Evolutionary conservation across 2,113 vertebrate species (phyloP).

Genomic region (Alaudala cheleensis): DNA sequence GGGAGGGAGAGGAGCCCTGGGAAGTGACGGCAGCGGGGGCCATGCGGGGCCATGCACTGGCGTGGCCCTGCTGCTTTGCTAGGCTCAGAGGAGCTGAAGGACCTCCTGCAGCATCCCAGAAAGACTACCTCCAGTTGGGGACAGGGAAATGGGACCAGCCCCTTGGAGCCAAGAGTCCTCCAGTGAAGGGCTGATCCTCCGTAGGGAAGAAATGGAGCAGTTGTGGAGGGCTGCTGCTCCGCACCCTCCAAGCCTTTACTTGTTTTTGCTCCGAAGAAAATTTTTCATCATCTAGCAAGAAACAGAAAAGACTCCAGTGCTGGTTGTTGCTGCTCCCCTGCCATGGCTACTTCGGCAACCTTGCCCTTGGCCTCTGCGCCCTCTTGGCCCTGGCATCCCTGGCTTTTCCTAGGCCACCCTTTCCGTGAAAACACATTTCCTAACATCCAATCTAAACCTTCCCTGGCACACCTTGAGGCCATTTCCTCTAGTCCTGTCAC

Average conservation of each 20-base stretch:
- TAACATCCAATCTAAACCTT: not conserved
- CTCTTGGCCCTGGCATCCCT: no score
- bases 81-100: not conserved
- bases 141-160: not conserved
- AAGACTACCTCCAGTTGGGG: not conserved
- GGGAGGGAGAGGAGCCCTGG: not conserved
- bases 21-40: not conserved
- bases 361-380: no score
- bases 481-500: accelerated
- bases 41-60: not conserved
- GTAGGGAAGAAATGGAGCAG: no score
- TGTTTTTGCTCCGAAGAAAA: no score
- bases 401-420: no score
- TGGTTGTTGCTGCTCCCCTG: no score
- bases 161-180: not conserved
- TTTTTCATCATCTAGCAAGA: no score
- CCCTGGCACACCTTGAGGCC: not conserved
- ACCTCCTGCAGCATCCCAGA: not conserved
- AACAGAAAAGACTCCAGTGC: no score
- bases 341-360: no score
- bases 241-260: no score
- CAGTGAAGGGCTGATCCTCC: no score
- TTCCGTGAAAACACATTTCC: not conserved
- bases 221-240: no score
- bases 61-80: not conserved